Conservation (phyloP, 2,113 vertebrate genomes). For the Sphyrna mokarran region DNA sequence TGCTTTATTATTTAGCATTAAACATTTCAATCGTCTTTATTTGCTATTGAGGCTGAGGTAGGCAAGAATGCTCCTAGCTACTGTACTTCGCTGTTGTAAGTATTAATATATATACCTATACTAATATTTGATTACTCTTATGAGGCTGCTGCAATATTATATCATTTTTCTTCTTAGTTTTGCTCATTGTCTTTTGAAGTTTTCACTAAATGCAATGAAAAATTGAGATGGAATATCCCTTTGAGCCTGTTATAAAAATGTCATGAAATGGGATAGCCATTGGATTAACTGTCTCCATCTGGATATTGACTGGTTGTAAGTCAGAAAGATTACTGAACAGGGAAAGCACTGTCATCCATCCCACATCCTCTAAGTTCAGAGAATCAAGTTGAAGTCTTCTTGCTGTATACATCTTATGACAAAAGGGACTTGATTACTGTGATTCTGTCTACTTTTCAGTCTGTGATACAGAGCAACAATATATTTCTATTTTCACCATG, state of each 20-base stretch:
- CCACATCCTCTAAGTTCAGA: neutral
- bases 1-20: neutral
- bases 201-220: conserved; percentile 17
- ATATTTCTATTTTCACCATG: neutral
- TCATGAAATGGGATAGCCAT: conserved; percentile 42
- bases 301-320: conserved; percentile 41
- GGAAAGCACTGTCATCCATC: neutral
- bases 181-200: neutral
- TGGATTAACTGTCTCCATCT: conserved; percentile 49
- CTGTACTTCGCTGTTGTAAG: neutral
- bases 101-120: neutral
- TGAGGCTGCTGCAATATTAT: neutral
- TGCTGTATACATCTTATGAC: neutral
- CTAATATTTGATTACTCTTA: neutral
- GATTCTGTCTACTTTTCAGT: neutral
- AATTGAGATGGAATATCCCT: neutral
- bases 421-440: neutral
- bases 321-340: conserved; percentile 12
- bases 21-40: neutral
- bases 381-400: neutral
- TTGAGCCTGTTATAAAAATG: neutral
- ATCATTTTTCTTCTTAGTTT: conserved; percentile 14
- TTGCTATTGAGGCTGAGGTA: neutral
- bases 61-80: neutral
- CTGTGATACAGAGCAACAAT: neutral